Conservation (phyloP, 2,113 vertebrate species). For the Corythoichthys intestinalis region DNA sequence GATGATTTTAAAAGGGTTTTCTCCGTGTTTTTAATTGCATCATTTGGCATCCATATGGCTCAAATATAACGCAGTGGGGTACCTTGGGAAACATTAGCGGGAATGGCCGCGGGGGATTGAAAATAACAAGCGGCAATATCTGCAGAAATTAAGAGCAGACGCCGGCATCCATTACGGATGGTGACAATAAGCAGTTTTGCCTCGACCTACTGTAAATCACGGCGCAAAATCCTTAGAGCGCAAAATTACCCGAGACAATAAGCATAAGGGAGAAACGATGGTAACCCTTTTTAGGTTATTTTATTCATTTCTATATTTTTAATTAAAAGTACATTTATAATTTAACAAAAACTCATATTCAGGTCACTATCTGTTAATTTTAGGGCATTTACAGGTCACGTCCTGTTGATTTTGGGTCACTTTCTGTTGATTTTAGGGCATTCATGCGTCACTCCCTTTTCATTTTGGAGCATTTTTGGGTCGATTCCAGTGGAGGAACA, state of each 20-base stretch:
- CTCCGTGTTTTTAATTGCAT: slow-evolving; percentile 59
- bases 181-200: slow-evolving; percentile 71
- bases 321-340: too few relatives aligned
- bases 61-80: slow-evolving; percentile 61
- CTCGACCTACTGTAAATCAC: slow-evolving; percentile 66
- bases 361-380: too few relatives aligned
- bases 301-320: too few relatives aligned
- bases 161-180: slow-evolving; percentile 68
- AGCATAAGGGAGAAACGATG: background rate
- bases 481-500: too few relatives aligned
- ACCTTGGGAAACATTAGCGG: slow-evolving; percentile 61
- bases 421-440: too few relatives aligned
- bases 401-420: too few relatives aligned
- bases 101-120: slow-evolving; percentile 50
- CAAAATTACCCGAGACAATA: slow-evolving; percentile 7
- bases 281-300: too few relatives aligned
- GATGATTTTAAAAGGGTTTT: slow-evolving; percentile 55
- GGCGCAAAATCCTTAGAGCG: slow-evolving; percentile 16
- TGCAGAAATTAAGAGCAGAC: slow-evolving; percentile 65
- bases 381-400: too few relatives aligned
- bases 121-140: slow-evolving; percentile 65
- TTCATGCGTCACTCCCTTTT: too few relatives aligned
- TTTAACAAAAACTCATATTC: too few relatives aligned
- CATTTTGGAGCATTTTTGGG: too few relatives aligned
- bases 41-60: slow-evolving; percentile 63